Conservation (phyloP, 2,113 vertebrate species). For the Scatophagus argus region DNA sequence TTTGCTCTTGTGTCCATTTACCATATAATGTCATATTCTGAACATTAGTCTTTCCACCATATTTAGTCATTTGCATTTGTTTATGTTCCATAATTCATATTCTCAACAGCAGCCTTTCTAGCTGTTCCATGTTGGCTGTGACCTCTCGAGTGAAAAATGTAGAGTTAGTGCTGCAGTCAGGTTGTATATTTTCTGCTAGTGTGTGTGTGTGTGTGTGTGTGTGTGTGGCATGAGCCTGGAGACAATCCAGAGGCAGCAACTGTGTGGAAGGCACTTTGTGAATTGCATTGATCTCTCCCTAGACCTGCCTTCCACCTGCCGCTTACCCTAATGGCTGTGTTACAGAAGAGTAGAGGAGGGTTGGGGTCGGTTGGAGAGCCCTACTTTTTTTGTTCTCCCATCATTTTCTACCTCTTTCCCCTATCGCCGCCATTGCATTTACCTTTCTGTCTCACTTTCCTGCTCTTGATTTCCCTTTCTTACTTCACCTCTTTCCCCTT, state of each 20-base stretch:
- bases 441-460: background rate
- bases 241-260: constrained; percentile 58
- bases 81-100: constrained; percentile 25
- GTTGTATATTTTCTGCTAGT: background rate
- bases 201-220: constrained; percentile 16
- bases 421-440: background rate
- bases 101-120: constrained; percentile 14
- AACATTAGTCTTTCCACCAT: background rate
- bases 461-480: background rate
- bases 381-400: background rate
- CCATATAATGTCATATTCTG: background rate
- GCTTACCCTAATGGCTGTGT: constrained; percentile 63
- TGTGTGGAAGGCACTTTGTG: constrained; percentile 74
- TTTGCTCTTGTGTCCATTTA: background rate
- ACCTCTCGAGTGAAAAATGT: constrained; percentile 39
- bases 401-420: background rate
- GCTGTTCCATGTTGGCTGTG: constrained; percentile 18
- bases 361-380: background rate
- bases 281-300: constrained; percentile 76
- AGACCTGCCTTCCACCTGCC: constrained; percentile 69
- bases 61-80: background rate
- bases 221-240: constrained; percentile 33
- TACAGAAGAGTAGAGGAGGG: constrained; percentile 8
- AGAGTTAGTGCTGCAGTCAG: constrained; percentile 27
- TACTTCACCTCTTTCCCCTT: background rate